Conservation (phyloP, 2,888 invertebrate genomes). For the Euphydryas editha region DNA sequence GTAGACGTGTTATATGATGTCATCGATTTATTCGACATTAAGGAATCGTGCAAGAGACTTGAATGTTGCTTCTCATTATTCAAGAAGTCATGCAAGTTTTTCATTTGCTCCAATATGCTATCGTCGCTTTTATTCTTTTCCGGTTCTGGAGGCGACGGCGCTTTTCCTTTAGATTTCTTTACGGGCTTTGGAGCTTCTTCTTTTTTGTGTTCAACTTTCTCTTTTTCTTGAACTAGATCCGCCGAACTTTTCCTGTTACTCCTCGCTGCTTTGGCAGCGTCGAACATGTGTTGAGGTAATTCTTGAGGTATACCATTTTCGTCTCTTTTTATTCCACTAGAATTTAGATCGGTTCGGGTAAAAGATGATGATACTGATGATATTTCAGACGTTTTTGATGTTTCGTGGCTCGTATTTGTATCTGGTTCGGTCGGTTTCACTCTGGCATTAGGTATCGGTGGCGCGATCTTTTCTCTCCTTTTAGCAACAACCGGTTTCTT, state of each 20-base stretch:
- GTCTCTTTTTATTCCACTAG: constrained; percentile 84
- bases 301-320: constrained; percentile 87
- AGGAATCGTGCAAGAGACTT: constrained; percentile 62
- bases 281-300: constrained; percentile 87
- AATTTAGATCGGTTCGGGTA: constrained; percentile 77
- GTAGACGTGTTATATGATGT: constrained; percentile 76
- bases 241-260: constrained; percentile 85
- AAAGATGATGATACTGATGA: constrained; percentile 57
- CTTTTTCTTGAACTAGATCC: constrained; percentile 65
- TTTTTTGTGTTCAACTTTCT: constrained; percentile 61
- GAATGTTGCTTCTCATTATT: constrained; percentile 74
- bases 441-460: constrained; percentile 77
- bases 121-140: constrained; percentile 79
- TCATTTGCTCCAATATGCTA: constrained; percentile 74
- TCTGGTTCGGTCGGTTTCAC: constrained; percentile 71
- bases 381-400: constrained; percentile 64
- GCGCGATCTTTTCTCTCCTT: constrained; percentile 77
- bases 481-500: constrained; percentile 82
- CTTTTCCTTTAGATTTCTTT: constrained; percentile 88
- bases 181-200: constrained; percentile 67
- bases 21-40: constrained; percentile 47
- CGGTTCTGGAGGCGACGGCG: constrained; percentile 87
- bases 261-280: constrained; percentile 88
- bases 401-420: constrained; percentile 58
- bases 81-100: constrained; percentile 70